Base-by-base conservation (phyloP, 2,113 vertebrate species). In the Strigops habroptila region DNA sequence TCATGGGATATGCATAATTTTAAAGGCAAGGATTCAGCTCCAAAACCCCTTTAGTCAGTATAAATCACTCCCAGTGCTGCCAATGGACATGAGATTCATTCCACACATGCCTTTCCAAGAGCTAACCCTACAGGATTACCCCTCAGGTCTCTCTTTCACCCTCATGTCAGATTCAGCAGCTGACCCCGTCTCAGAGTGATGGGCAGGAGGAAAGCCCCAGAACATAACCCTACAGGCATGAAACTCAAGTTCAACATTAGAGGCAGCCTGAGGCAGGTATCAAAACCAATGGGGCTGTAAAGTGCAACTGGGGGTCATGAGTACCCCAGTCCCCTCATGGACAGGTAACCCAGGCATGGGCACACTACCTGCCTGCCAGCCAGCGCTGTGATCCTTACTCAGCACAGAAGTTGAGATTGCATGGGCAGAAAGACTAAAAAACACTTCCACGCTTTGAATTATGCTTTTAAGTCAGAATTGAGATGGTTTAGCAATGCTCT, bases 251-350 rank as follows among this genome's bases (percentile, higher is more conserved):
- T 10, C 48, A 69, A 15, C 8, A 43, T 51, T 39, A 75, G 18
- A 70, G 9, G 19, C 9, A 3, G 8, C n/a, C 37, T 59, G 67
- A 73, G 27, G 33, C 39, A 75, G 12, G 25, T 41, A 35, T n/a
- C 15, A 41, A 74, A 70, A 53, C 5, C 65, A 64, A 53, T 0
- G 1, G 18, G 17, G 6, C 9, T 82, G 23, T 59, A 18, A 18
- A 75, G 33, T 30, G 16, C 28, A 79, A 9, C 33, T 4, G 1
- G 24, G 16, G 10, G 7, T 67, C 23, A 21, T 11, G 0, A 0
- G 6, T 51, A 52, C 28, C 35, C 8, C 12, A 49, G 14, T 16
- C 6, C 5, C 5, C 31, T 70, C 55, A 51, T 65, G 22, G 30
- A 51, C 14, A 65, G 10, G 19, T n/a, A 19, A 27, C 23, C 19